Percentiles rank a stretch among this genome's conserved stretches.
Evolutionary conservation across 64 coral and sea anemone species (phyloP).

Genomic region (Montipora cactus): DNA sequence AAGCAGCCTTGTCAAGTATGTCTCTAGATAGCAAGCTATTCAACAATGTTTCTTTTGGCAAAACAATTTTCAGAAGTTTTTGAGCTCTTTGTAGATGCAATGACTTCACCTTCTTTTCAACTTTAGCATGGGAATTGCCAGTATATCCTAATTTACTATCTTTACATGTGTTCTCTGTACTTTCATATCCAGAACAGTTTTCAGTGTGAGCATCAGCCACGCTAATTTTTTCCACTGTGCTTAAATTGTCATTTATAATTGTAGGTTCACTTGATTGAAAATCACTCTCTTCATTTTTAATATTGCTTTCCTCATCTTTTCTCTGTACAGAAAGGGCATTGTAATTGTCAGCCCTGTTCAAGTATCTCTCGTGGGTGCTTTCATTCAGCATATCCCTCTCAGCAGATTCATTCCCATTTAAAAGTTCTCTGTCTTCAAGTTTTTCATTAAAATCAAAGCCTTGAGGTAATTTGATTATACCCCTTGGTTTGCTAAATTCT

Average conservation of each 20-base stretch:
- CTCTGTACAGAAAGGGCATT: background rate
- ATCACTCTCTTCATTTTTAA: background rate
- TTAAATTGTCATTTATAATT: background rate
- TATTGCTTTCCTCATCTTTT: background rate
- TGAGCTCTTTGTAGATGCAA: slow-evolving; percentile 86
- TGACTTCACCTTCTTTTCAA: slow-evolving; percentile 77
- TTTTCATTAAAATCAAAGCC: slow-evolving; percentile 36
- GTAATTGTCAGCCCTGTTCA: background rate
- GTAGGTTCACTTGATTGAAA: background rate
- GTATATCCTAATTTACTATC: background rate
- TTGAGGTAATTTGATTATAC: slow-evolving; percentile 62
- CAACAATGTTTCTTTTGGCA: slow-evolving; percentile 58
- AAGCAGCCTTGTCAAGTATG: slow-evolving; percentile 58
- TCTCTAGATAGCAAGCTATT: slow-evolving; percentile 74
- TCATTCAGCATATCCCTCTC: background rate
- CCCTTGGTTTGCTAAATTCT: slow-evolving; percentile 6
- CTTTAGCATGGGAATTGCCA: slow-evolving; percentile 19
- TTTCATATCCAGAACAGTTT: background rate
- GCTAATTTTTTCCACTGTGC: background rate
- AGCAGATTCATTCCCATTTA: background rate
- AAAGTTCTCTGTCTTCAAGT: background rate
- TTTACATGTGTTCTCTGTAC: background rate
- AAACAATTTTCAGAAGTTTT: slow-evolving; percentile 54
- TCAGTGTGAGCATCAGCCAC: background rate
- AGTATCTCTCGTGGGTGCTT: background rate